These are phyloP conservation scores for Tretioscincus oriximinensis DNA, from an alignment of 2,113 vertebrate genomes.

Conservation along the genomic window DNA sequence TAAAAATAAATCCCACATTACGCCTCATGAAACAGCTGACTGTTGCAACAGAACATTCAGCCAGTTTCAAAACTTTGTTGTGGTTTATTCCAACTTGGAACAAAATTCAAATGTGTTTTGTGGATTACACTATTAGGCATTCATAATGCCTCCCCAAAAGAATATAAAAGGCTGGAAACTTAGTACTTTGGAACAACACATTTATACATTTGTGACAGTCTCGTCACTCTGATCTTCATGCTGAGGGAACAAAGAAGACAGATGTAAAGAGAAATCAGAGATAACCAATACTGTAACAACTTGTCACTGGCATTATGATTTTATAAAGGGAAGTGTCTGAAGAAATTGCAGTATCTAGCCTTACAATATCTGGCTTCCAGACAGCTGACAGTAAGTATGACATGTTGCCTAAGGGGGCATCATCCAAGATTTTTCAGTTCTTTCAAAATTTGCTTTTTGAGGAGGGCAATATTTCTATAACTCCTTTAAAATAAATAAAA, in stretches of 20 bases:
- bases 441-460: constrained; percentile 11
- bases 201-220: neutral
- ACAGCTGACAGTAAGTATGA: neutral
- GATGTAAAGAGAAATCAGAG: neutral
- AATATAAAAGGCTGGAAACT: neutral
- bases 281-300: neutral
- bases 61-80: too few relatives aligned
- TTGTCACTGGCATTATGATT: neutral
- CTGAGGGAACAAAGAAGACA: constrained; percentile 9
- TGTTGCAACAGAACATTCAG: too few relatives aligned
- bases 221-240: neutral
- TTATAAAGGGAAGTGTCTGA: neutral
- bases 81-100: too few relatives aligned
- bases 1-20: too few relatives aligned
- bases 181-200: neutral
- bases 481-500: constrained; percentile 7
- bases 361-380: constrained; percentile 23
- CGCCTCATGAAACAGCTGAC: too few relatives aligned
- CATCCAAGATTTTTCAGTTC: neutral
- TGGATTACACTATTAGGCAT: neutral
- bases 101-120: too few relatives aligned
- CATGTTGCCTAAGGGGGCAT: neutral
- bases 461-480: neutral
- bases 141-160: neutral
- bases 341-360: neutral